Conservation (phyloP, 1,140 invertebrate species). For the Drosophila rufa region DNA sequence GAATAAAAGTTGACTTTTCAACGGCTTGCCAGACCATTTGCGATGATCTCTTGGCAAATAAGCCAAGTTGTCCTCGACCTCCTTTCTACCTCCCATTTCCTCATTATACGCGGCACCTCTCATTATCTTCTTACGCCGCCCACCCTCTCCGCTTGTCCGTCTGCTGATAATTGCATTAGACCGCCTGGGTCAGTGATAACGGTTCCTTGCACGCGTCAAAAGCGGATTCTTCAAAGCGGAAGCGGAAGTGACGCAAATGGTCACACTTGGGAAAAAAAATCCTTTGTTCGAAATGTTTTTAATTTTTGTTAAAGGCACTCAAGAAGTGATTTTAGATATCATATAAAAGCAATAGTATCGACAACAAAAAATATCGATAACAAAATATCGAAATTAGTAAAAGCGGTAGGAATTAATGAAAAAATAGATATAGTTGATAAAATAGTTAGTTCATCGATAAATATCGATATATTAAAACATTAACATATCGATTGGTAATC, state of each 20-base stretch:
- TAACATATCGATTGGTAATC: background rate
- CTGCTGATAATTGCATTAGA: conserved; percentile 28
- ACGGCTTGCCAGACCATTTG: conserved; percentile 37
- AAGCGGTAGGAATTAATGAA: too few relatives aligned
- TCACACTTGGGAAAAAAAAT: background rate
- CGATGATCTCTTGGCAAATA: conserved; percentile 30
- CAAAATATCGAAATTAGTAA: too few relatives aligned
- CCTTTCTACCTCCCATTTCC: background rate
- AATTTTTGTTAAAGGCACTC: too few relatives aligned
- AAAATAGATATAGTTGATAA: too few relatives aligned
- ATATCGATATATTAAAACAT: background rate
- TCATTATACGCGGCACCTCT: background rate
- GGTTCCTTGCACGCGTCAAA: background rate
- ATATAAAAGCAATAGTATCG: too few relatives aligned
- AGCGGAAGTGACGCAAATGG: background rate
- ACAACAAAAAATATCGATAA: too few relatives aligned
- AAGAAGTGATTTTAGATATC: too few relatives aligned
- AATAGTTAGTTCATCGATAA: background rate
- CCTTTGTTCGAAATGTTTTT: too few relatives aligned
- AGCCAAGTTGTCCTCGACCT: conserved; percentile 12
- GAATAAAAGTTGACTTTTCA: conserved; percentile 23
- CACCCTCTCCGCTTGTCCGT: background rate
- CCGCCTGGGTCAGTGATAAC: background rate
- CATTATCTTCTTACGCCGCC: background rate
- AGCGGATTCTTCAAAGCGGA: background rate